phyloP scores from a whole-genome alignment of 2,113 vertebrate genomes.

The Microtus pennsylvanicus region DNA sequence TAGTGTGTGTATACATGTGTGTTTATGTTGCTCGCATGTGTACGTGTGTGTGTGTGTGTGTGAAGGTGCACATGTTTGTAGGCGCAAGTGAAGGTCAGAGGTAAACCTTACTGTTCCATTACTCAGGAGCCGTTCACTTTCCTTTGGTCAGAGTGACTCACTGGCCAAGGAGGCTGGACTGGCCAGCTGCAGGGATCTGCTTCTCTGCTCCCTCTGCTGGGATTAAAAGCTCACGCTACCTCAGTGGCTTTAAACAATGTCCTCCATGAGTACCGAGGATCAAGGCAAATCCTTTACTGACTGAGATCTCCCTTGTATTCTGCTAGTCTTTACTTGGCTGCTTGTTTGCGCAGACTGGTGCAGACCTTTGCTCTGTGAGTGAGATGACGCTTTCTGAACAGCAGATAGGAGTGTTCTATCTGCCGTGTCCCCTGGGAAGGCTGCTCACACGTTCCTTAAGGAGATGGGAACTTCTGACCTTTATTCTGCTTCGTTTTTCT shows the following conservation, averaged over 20 bases:
- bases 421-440: fast-evolving
- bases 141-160: no score
- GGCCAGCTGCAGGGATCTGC: not conserved
- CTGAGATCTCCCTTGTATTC: no score
- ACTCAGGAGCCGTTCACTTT: not conserved
- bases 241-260: not conserved
- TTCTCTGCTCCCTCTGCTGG: not conserved
- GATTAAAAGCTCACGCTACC: not conserved
- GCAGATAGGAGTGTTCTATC: fast-evolving
- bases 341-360: no score
- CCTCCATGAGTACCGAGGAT: not conserved
- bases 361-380: not conserved
- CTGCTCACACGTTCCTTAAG: fast-evolving
- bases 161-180: not conserved
- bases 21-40: not conserved
- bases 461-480: fast-evolving
- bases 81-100: not conserved
- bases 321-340: not conserved
- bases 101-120: not conserved
- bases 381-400: not conserved
- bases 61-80: no score
- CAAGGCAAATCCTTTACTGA: not conserved
- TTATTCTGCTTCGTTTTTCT: no score
- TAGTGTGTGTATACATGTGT: not conserved
- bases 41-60: not conserved